Evolutionary conservation across 2,888 invertebrate genomes (phyloP), one percentile per base, ranked within the genome.

Genomic region (Limnephilus auricula): DNA sequence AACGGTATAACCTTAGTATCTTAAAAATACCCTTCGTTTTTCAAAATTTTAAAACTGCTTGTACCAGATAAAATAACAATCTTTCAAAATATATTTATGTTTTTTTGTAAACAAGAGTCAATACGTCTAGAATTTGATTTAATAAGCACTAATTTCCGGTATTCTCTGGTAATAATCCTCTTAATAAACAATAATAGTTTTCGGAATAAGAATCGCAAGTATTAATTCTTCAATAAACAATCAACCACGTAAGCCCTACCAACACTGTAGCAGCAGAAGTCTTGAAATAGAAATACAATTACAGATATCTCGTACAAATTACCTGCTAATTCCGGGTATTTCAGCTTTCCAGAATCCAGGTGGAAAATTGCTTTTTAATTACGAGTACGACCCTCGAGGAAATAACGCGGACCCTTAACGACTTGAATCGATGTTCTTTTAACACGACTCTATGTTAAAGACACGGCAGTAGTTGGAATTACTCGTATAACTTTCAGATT

Each of bases 301-400:
- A 65, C 65, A 65, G 65, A 65, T n/a, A 65, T 65, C 65, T n/a
- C 65, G 25, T 65, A 65, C 25, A 65, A 65, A 65, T 65, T 65
- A 65, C 25, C 25, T 9, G 65, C 65, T 65, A 65, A 65, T 65
- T 65, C 65, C 65, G 65, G 65, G 65, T 65, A 65, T 65, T 65
- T 65, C 65, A 65, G 25, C 65, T 25, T 65, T 65, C 50, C 50
- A 5, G 50, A 18, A 18, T 50, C 65, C 65, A 65, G 65, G 65
- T 65, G 65, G 65, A 65, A 65, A 65, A 65, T 65, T 65, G 65
- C 65, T n/a, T 65, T 65, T 65, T 65, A 65, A 65, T 65, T 65
- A 65, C 65, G 9, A 65, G 25, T 25, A 65, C 65, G 9, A 65
- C 65, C 65, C 65, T 65, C 25, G 65, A 65, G 65, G 65, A 65